Evolutionary conservation across 2,113 vertebrate species (phyloP), one percentile per base, ranked within the genome.

Genomic region (Manacus vitellinus): DNA sequence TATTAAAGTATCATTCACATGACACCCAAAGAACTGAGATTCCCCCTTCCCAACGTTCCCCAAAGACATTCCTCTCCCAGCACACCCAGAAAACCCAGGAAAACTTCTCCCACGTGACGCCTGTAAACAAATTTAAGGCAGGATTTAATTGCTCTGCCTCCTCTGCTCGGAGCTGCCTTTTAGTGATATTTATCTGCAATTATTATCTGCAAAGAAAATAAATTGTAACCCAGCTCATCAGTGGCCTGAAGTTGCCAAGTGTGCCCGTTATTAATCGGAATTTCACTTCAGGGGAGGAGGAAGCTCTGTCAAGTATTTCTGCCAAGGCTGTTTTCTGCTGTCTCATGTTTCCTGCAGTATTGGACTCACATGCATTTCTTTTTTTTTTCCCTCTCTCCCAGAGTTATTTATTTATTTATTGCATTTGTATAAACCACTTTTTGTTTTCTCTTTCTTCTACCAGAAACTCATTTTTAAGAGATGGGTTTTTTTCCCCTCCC

Each of bases 341-440:
- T 96, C 94, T 97, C 96, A 96, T 94, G 95, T 94, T 96, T 96
- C 95, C 95, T 96, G 95, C 95, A 96, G 96, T 39, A 93, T 89
- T 95, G 93, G 79, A 85, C 87, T 92, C 30, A 71, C 92, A 94
- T 88, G 80, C 74, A 76, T 91, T 89, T 82, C 62, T 47, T 84
- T 61, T n/a, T 4, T 25, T 51, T 51, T 15, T 9, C 14, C 25
- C 25, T 28, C 10, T 28, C 10, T 31, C 31, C 35, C 31, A 14
- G 6, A 24, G 21, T 95, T 97, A 95, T 96, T 96, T 93, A 95
- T 96, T 96, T 95, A 92, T 97, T 96, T 95, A 62, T 22, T 46
- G 75, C 52, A 84, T 91, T 89, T 35, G n/a, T 58, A 85, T 37
- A 66, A 96, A 83, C 62, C 39, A 14, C 31, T 30, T 67, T 24